phyloP scores from a whole-genome alignment of 2,113 vertebrate species.

The Limanda limanda region DNA sequence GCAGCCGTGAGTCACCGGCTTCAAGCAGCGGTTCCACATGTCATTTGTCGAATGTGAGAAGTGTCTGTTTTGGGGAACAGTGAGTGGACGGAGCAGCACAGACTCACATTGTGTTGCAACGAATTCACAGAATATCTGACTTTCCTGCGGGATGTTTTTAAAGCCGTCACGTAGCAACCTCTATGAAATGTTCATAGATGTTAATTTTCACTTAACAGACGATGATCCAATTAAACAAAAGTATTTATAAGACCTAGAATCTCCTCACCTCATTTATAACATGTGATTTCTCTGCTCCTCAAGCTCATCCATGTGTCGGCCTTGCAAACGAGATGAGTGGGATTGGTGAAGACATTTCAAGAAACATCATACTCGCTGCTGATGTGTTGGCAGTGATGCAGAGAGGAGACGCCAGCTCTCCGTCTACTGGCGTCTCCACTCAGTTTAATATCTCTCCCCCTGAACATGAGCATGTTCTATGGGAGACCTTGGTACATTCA shows the following conservation, averaged over 20 bases:
- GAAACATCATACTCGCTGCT: conserved; percentile 22
- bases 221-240: background rate
- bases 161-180: background rate
- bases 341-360: conserved; percentile 27
- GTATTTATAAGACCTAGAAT: background rate
- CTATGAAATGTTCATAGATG: background rate
- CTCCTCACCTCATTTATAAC: background rate
- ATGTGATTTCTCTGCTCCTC: background rate
- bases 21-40: conserved; percentile 73
- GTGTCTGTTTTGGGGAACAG: conserved; percentile 42
- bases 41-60: conserved; percentile 51
- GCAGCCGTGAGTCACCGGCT: conserved; percentile 62
- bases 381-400: conserved; percentile 26
- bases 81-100: conserved; percentile 55
- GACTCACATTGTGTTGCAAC: conserved; percentile 57
- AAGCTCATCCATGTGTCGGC: conserved; percentile 10
- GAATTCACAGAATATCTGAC: conserved; percentile 25
- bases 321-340: background rate
- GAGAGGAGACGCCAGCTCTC: background rate
- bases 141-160: conserved; percentile 5
- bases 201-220: no score
- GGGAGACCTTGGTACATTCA: background rate
- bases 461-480: conserved; percentile 14
- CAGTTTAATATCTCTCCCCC: background rate
- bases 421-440: conserved; percentile 13